These are phyloP conservation scores for Desoria tigrina DNA, from an alignment of 2,888 invertebrate genomes.

Conservation along the genomic window DNA sequence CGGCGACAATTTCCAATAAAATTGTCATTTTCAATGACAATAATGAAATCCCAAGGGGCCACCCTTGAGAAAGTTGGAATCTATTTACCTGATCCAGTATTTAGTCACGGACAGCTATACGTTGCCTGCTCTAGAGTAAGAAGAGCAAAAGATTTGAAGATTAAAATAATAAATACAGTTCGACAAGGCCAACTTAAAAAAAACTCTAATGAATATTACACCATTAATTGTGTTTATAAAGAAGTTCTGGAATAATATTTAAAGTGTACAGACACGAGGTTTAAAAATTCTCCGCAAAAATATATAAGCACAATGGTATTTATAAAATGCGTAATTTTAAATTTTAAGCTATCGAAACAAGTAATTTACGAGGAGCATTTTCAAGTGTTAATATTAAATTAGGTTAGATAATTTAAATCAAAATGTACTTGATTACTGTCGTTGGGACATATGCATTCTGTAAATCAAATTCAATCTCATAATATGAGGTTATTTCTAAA, in stretches of 20 bases:
- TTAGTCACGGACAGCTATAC: conserved; percentile 29
- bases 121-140: conserved; percentile 29
- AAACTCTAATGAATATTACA: conserved; percentile 15
- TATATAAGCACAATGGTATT: too few relatives aligned
- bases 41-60: conserved; percentile 56
- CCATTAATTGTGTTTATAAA: conserved; percentile 28
- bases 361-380: too few relatives aligned
- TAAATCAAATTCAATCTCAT: too few relatives aligned
- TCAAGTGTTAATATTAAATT: too few relatives aligned
- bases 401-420: too few relatives aligned
- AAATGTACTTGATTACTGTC: too few relatives aligned
- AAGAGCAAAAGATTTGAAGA: conserved; percentile 18
- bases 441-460: too few relatives aligned
- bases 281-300: too few relatives aligned
- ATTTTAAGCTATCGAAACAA: too few relatives aligned
- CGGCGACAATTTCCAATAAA: conserved; percentile 54
- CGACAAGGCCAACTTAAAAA: conserved; percentile 20
- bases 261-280: too few relatives aligned
- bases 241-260: conserved; percentile 18
- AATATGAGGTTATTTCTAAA: too few relatives aligned
- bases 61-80: conserved; percentile 45
- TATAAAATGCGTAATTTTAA: too few relatives aligned
- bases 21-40: conserved; percentile 54
- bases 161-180: conserved; percentile 1
- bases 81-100: conserved; percentile 21